Base-by-base conservation (phyloP, 2,888 invertebrate species). In the Philonicus albiceps region DNA sequence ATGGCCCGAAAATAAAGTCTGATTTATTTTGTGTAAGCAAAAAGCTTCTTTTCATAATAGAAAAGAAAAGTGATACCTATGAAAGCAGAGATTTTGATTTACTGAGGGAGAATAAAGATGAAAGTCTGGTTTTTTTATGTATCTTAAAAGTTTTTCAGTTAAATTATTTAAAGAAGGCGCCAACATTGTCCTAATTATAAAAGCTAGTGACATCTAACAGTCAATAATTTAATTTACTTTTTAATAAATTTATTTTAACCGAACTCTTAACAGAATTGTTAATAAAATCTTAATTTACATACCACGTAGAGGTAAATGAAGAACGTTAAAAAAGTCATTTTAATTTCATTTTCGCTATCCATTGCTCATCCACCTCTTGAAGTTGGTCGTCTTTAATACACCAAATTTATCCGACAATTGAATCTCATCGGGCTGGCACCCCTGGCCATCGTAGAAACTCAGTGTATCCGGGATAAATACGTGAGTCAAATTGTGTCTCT, bases 401-500 rank as follows among this genome's bases (percentile, higher is more conserved):
- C 1, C 11, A 22, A 64, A 27, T 2, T 19, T 64, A 64, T 64
- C 64, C 64, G 64, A 64, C 64, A 64, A 11, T 11, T 22, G 22
- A 22, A 22, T 11, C 11, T 8, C 27, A 64, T 64, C 64, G 2
- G 5, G 2, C 64, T 19, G 64, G 64, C 64, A 64, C 8, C 64
- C 19, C 64, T 8, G 64, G 49, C 5, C 49, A 7, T 74, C 31
- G 74, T 31, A 37, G 40, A 40, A 76, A 76, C 34, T 37, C 40
- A 76, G 76, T 76, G 34, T 76, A 76, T 76, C 76, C 83, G 64
- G 72, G 64, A 64, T 37, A 53, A 83, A 83, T 83, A 83, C 55
- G 55, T 64, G 55, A 83, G 72, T 83, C 83, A 83, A 83, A 64
- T 83, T 83, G 83, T 83, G 83, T 83, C 80, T 64, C 83, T 64